phyloP scores from a whole-genome alignment of 2,113 vertebrate genomes.

The Aptenodytes forsteri region DNA sequence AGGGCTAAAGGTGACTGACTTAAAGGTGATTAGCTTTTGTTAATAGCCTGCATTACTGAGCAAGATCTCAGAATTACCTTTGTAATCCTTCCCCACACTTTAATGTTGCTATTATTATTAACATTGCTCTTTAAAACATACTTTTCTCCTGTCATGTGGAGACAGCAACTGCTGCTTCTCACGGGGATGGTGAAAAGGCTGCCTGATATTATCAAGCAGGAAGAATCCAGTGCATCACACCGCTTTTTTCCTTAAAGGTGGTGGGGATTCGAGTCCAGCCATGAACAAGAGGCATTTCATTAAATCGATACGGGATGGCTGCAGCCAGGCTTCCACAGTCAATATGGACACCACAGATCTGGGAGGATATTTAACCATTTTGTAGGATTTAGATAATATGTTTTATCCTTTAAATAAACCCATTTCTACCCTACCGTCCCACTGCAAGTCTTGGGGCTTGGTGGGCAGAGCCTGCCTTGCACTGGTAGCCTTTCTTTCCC shows the following conservation, averaged over 20 bases:
- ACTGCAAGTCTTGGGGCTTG: background rate
- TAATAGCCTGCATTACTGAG: conserved; percentile 55
- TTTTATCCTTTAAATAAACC: background rate
- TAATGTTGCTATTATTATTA: conserved; percentile 72
- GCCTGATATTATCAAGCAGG: background rate
- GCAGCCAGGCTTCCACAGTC: background rate
- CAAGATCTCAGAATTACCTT: conserved; percentile 31
- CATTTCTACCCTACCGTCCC: background rate
- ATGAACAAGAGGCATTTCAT: background rate
- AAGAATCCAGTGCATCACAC: background rate
- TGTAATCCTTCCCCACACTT: conserved; percentile 54
- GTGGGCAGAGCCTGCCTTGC: background rate
- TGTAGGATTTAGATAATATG: background rate
- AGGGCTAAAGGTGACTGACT: conserved; percentile 57
- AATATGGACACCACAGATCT: background rate
- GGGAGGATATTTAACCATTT: background rate
- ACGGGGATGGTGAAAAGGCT: background rate
- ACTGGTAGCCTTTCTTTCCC: background rate
- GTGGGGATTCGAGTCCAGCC: background rate
- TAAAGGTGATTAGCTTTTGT: conserved; percentile 68
- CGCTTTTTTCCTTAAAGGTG: background rate
- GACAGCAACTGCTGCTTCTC: background rate
- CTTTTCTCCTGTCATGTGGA: conserved; percentile 1
- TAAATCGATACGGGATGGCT: background rate
- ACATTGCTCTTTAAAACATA: conserved; percentile 47